phyloP scores from a whole-genome alignment of 2,888 invertebrate genomes.

The Thera britannica region DNA sequence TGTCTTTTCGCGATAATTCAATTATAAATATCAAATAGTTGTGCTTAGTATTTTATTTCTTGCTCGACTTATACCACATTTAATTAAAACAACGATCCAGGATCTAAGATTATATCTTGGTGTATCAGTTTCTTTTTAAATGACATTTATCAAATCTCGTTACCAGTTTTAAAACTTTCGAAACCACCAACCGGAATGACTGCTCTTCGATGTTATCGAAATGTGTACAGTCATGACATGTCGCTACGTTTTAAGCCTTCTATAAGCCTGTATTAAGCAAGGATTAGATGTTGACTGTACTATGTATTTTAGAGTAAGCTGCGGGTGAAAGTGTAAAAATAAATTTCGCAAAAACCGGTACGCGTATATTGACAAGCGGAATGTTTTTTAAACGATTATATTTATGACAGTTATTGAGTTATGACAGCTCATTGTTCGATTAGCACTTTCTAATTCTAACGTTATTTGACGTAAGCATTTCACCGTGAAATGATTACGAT shows the following conservation, averaged over 20 bases:
- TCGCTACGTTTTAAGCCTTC: slow-evolving; percentile 11
- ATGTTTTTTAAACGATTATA: slow-evolving; percentile 20
- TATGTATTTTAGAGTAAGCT: slow-evolving; percentile 22
- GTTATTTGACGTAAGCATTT: slow-evolving; percentile 23
- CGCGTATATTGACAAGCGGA: slow-evolving; percentile 26
- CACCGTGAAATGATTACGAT: slow-evolving; percentile 23
- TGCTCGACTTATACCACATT: background rate
- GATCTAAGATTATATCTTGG: slow-evolving; percentile 22
- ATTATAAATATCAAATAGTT: background rate
- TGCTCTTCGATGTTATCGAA: slow-evolving; percentile 29
- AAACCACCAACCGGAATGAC: slow-evolving; percentile 39
- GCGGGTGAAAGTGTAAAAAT: slow-evolving; percentile 37
- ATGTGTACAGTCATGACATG: slow-evolving; percentile 24
- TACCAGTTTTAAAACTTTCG: slow-evolving; percentile 39
- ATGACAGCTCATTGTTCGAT: slow-evolving; percentile 43
- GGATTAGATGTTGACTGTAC: slow-evolving; percentile 11
- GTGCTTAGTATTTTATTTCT: background rate
- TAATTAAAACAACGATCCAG: slow-evolving; percentile 19
- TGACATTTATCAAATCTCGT: slow-evolving; percentile 34
- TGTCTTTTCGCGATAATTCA: background rate
- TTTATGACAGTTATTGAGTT: slow-evolving; percentile 36
- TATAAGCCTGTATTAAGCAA: slow-evolving; percentile 8
- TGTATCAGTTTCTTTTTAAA: slow-evolving; percentile 21
- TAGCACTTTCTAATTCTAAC: slow-evolving; percentile 39
- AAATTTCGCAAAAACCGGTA: slow-evolving; percentile 32